Conservation (phyloP, 2,113 vertebrate species). For the Fregetta grallaria region DNA sequence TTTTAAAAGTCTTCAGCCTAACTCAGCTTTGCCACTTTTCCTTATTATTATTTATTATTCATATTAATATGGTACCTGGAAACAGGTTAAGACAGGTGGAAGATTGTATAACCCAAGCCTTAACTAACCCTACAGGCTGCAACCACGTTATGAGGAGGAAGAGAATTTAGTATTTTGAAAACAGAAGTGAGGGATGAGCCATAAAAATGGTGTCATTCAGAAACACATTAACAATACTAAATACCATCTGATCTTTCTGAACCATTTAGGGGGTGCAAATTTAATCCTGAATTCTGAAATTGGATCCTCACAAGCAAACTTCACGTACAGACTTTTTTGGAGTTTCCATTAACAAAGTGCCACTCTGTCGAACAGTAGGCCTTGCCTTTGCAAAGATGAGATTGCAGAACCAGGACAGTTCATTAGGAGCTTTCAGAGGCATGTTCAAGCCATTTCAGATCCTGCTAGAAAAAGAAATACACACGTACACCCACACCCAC, state of each 20-base stretch:
- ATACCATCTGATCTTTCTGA: not conserved
- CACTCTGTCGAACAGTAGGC: not conserved
- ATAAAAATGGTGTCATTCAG: not conserved
- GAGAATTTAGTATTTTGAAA: not conserved
- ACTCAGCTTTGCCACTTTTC: not conserved
- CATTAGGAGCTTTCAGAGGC: not conserved
- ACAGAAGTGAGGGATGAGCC: not conserved
- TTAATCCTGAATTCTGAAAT: not conserved
- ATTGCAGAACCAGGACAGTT: not conserved
- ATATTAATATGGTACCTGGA: not conserved
- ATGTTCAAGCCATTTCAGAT: not conserved
- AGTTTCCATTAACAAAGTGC: not conserved
- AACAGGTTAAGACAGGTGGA: not conserved
- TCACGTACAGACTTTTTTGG: not conserved
- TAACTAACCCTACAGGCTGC: not conserved
- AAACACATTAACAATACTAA: not conserved
- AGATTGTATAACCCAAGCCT: not conserved
- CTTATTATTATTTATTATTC: not conserved
- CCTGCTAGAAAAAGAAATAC: not conserved
- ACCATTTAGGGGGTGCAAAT: not conserved
- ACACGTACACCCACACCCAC: fast-evolving
- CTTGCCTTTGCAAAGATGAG: not conserved
- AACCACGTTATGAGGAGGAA: not conserved
- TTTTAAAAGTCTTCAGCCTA: not conserved
- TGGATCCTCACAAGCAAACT: not conserved